phyloP scores from a whole-genome alignment of 1,140 invertebrate genomes.

The Drosophila ficusphila region DNA sequence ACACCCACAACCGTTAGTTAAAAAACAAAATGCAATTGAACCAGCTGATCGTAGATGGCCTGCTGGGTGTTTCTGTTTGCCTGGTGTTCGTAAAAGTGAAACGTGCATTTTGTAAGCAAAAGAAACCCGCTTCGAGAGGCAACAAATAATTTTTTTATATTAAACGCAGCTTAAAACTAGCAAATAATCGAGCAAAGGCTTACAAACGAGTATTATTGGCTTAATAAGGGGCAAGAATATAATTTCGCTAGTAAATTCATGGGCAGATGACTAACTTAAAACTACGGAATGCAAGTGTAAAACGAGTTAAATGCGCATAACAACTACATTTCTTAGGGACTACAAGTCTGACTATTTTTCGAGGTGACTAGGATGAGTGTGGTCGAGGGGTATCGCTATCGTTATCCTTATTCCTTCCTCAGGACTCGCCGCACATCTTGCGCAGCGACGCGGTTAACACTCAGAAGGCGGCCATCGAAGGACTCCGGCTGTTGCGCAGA shows the following conservation, averaged over 20 bases:
- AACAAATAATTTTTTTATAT: constrained; percentile 74
- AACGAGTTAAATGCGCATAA: constrained; percentile 52
- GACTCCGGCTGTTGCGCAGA: constrained; percentile 69
- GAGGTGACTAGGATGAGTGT: constrained; percentile 9
- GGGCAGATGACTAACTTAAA: constrained; percentile 51
- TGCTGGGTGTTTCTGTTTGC: no score
- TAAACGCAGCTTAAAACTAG: constrained; percentile 67
- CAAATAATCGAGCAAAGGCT: constrained; percentile 57
- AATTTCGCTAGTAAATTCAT: constrained; percentile 64
- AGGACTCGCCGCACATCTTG: constrained; percentile 60
- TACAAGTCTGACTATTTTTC: constrained; percentile 37
- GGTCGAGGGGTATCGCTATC: not conserved
- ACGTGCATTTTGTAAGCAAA: not conserved
- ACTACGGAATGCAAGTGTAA: constrained; percentile 34
- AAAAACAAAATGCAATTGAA: constrained; percentile 5
- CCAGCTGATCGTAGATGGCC: no score
- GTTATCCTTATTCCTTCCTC: no score
- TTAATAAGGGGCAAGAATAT: constrained; percentile 36
- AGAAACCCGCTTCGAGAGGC: constrained; percentile 41
- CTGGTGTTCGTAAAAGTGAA: no score
- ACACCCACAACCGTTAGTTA: not conserved
- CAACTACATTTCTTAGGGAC: constrained; percentile 46
- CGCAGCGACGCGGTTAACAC: constrained; percentile 75
- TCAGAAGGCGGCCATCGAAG: constrained; percentile 70
- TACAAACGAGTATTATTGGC: constrained; percentile 50